These are phyloP conservation scores for Stomatorhinus walkeri DNA, from an alignment of 2,797 vertebrate species.

Conservation along the genomic window DNA sequence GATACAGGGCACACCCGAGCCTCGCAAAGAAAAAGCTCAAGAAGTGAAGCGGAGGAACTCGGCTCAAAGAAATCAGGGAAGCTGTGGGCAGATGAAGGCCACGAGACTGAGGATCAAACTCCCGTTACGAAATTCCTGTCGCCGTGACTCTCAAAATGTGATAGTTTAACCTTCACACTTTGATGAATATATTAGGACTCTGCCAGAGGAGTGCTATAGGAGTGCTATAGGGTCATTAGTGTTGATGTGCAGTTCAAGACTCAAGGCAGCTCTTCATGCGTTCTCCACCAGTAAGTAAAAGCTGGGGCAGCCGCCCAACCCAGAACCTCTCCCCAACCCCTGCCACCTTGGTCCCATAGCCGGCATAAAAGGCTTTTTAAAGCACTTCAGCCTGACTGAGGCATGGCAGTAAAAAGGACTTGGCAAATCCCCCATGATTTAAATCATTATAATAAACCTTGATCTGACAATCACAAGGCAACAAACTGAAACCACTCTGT, in stretches of 20 bases:
- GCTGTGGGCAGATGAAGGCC: neutral
- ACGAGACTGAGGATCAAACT: neutral
- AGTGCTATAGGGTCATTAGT: neutral
- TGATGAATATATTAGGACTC: neutral
- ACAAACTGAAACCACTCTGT: slow-evolving; percentile 57
- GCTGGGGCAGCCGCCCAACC: too few species aligned
- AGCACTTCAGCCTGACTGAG: slow-evolving; percentile 47
- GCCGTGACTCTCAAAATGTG: neutral
- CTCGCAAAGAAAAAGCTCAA: neutral
- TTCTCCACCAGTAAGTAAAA: neutral
- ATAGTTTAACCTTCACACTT: neutral
- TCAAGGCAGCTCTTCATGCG: neutral
- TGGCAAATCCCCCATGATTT: slow-evolving; percentile 50
- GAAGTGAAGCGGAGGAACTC: neutral
- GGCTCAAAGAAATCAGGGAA: neutral
- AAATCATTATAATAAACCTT: slow-evolving; percentile 57
- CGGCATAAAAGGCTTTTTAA: slow-evolving; percentile 53
- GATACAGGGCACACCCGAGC: neutral
- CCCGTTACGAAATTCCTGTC: neutral
- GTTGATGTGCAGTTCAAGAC: neutral
- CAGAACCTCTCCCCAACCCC: neutral
- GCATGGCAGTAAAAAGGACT: slow-evolving; percentile 50
- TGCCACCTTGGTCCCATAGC: slow-evolving; percentile 34
- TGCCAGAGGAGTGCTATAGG: neutral
- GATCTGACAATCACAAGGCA: slow-evolving; percentile 58